Base-by-base conservation (phyloP, 1,140 invertebrate genomes). In the Drosophila rhopaloa region DNA sequence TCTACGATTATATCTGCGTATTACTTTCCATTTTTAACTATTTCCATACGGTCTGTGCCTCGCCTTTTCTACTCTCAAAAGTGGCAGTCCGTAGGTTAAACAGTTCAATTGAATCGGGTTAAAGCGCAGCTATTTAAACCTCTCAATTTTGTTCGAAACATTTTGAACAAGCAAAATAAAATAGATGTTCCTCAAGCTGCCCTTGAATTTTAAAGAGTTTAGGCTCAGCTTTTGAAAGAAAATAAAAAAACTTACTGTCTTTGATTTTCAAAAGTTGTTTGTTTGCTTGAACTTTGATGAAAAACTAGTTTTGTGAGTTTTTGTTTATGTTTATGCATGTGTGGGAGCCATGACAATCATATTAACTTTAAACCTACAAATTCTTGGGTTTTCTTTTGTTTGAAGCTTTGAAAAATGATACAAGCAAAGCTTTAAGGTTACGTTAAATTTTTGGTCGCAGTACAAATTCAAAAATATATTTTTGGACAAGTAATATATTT, bases 11-110 rank as follows among this genome's bases (percentile, higher is more conserved):
- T 60, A 16, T 13, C 60, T 38, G n/a, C n/a, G 10, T 27, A 43
- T 16, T 66, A 68, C 65, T 68, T 68, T 68, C 65, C 65, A 47
- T 68, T 68, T 68, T 44, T 10, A 50, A 53, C 38, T 53, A 53
- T 66, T 65, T 60, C 43, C 38, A 51, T 46, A 44, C 48, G 6
- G 8, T 32, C 11, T 57, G 40, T 41, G 40, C 24, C 38, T 47
- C 35, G 37, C 37, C 29, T 40, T 29, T n/a, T 59, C 43, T 46
- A 38, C 14, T 38, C 14, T 32, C 14, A 41, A 10, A n/a, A 19
- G 16, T 32, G 35, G 13, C 59, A 11, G 41, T 14, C 43, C 14
- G 35, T 35, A 32, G 44, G 62, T 66, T 66, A 50, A 50, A n/a
- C n/a, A 35, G 62, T 50, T 66, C 43, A 66, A 66, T 65, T 65